Evolutionary conservation across 2,888 invertebrate species (phyloP).

Genomic region (Hydropsyche betteni): DNA sequence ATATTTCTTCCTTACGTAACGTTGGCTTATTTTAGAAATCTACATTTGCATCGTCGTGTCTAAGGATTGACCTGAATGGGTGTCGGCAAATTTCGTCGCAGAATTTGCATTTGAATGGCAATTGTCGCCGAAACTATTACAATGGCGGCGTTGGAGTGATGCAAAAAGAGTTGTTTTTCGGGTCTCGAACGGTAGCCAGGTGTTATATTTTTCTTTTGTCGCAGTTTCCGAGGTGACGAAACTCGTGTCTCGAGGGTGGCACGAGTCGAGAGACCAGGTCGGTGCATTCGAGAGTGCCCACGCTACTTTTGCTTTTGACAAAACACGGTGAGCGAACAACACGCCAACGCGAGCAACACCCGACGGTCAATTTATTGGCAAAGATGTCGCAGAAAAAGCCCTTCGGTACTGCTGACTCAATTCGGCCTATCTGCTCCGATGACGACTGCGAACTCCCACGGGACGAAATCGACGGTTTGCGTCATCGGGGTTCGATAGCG

Average conservation of each 20-base stretch:
- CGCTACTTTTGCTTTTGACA: conserved; percentile 8
- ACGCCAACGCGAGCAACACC: conserved; percentile 2
- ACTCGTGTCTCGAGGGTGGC: conserved; percentile 20
- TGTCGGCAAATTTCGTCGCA: too few species aligned
- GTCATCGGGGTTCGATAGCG: too few species aligned
- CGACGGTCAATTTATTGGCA: conserved; percentile 17
- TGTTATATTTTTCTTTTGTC: neutral
- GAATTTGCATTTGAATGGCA: too few species aligned
- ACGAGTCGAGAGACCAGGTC: neutral
- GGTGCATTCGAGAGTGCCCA: conserved; percentile 3
- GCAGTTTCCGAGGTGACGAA: conserved; percentile 3
- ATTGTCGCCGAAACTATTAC: too few species aligned
- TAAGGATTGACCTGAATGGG: too few species aligned
- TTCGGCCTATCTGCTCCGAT: conserved; percentile 2
- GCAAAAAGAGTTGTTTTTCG: too few species aligned
- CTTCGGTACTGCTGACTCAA: conserved; percentile 23
- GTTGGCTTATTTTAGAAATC: too few species aligned
- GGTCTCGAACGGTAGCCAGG: too few species aligned
- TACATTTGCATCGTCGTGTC: too few species aligned
- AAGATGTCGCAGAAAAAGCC: conserved; percentile 19
- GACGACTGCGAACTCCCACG: conserved; percentile 2
- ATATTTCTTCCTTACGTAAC: too few species aligned
- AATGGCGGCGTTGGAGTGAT: too few species aligned
- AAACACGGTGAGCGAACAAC: conserved; percentile 27
- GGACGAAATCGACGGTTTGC: neutral